These are phyloP conservation scores for Threskiornis aethiopicus DNA, from an alignment of 2,797 vertebrate species.

Conservation along the genomic window DNA sequence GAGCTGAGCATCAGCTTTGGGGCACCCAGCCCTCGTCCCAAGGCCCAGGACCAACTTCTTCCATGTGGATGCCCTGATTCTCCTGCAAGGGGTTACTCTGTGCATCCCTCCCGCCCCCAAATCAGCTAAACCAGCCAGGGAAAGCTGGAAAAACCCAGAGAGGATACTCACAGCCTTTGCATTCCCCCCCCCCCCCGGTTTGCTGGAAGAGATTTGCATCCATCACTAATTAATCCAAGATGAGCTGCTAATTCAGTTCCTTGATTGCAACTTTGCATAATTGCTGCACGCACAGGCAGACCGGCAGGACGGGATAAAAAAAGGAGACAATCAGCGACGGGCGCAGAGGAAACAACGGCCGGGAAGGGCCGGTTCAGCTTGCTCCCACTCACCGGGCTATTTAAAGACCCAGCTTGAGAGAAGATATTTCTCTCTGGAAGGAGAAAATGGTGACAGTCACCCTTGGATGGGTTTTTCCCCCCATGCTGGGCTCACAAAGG, in stretches of 20 bases:
- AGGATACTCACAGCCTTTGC: neutral
- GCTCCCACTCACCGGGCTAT: neutral
- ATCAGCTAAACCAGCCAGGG: neutral
- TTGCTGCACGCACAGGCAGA: neutral
- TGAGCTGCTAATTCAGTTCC: constrained; percentile 61
- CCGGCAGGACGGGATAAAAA: neutral
- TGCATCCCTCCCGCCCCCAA: neutral
- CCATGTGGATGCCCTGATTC: neutral
- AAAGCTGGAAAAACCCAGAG: neutral
- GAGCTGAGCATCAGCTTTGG: neutral
- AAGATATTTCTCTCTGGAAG: neutral
- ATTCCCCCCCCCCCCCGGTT: neutral
- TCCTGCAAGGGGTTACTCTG: neutral
- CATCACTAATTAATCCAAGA: constrained; percentile 63
- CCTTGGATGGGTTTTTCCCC: too few species aligned
- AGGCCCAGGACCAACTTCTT: neutral
- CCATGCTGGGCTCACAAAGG: fast-evolving
- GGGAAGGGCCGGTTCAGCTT: neutral
- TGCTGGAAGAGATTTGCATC: constrained; percentile 47
- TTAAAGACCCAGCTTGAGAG: neutral
- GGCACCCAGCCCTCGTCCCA: neutral
- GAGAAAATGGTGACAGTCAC: neutral
- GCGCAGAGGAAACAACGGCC: neutral
- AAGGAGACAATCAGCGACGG: neutral
- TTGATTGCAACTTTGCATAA: constrained; percentile 70